Evolutionary conservation across 2,113 vertebrate species (phyloP).

Genomic region (Delphinapterus leucas): DNA sequence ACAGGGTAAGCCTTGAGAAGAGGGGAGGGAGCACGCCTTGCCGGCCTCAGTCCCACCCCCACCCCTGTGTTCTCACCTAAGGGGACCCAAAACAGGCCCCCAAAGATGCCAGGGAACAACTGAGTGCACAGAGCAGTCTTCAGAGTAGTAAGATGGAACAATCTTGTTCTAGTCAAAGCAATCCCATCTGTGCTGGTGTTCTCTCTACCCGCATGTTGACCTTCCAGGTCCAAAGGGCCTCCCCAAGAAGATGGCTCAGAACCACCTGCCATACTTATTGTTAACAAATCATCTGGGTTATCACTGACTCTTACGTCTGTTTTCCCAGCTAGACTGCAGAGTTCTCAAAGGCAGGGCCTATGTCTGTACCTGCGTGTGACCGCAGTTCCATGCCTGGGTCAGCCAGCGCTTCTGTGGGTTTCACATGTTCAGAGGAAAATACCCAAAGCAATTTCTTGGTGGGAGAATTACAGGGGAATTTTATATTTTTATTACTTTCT

Average conservation of each 20-base stretch:
- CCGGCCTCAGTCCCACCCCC: not conserved
- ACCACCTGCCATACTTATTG: not conserved
- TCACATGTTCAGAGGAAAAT: not conserved
- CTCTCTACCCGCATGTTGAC: not conserved
- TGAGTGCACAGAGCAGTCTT: not conserved
- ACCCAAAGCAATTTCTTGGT: not conserved
- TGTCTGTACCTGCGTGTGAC: not conserved
- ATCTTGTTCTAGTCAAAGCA: not conserved
- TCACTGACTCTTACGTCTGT: not conserved
- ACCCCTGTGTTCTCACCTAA: not conserved
- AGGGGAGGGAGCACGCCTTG: accelerated
- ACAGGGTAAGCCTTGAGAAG: not conserved
- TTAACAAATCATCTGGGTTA: not conserved
- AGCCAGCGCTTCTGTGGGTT: not conserved
- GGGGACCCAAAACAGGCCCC: not conserved
- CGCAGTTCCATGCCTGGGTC: not conserved
- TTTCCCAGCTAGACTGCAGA: not conserved
- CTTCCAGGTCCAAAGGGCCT: not conserved
- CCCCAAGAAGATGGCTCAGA: not conserved
- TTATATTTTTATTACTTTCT: not conserved
- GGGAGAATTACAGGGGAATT: not conserved
- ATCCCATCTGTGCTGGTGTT: no score
- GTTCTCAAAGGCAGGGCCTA: not conserved
- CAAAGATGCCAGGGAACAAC: not conserved
- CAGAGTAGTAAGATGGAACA: not conserved